These are phyloP conservation scores for Diorhabda elongata DNA, from an alignment of 1,140 invertebrate species.

Conservation along the genomic window DNA sequence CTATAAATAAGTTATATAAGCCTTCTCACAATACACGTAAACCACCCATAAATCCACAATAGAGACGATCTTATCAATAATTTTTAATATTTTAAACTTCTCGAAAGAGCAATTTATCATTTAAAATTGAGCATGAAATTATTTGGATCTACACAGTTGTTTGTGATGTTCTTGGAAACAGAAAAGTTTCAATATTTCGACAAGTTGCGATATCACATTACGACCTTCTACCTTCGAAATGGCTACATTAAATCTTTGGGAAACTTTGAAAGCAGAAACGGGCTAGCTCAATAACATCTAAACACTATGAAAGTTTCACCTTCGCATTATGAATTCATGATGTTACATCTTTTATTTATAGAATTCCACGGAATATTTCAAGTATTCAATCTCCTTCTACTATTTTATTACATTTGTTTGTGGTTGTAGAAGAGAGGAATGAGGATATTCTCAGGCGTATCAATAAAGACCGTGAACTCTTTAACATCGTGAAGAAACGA, in stretches of 20 bases:
- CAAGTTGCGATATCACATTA: constrained; percentile 10
- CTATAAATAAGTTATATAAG: constrained; percentile 5
- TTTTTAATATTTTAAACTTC: constrained; percentile 20
- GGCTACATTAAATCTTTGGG: constrained; percentile 9
- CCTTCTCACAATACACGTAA: constrained; percentile 10
- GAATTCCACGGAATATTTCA: too few species aligned
- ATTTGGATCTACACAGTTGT: constrained; percentile 7
- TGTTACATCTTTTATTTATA: too few species aligned
- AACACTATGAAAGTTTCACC: too few species aligned
- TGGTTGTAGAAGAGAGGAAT: too few species aligned
- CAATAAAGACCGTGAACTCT: too few species aligned
- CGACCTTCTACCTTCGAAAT: constrained; percentile 5
- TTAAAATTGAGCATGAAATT: constrained; percentile 11
- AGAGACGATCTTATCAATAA: constrained; percentile 17
- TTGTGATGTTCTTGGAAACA: constrained; percentile 4
- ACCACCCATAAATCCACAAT: constrained; percentile 9
- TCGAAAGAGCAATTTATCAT: constrained; percentile 12
- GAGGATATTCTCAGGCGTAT: too few species aligned
- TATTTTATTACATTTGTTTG: too few species aligned
- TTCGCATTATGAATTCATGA: too few species aligned
- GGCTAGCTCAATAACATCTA: background rate
- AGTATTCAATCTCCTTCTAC: too few species aligned
- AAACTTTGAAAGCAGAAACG: background rate
- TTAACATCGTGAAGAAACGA: too few species aligned
- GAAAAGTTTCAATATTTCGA: constrained; percentile 10